Evolutionary conservation across 2,797 vertebrate genomes (phyloP).

Genomic region (Lagorchestes hirsutus): DNA sequence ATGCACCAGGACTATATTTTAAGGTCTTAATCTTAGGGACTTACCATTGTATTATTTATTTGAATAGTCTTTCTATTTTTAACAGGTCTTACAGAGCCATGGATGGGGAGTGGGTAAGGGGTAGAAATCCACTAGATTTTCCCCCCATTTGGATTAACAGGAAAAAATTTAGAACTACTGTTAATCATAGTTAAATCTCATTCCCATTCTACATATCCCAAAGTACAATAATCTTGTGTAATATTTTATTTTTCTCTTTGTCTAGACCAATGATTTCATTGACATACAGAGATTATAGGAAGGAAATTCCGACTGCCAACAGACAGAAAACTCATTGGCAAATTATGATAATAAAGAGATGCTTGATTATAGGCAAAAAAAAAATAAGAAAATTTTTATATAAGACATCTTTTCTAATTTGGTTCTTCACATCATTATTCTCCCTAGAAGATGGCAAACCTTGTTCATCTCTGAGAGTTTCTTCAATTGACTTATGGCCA

Average conservation of each 20-base stretch:
- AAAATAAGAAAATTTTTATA: constrained; percentile 32
- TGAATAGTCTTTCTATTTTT: not conserved
- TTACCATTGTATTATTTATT: not conserved
- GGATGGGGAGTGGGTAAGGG: not conserved
- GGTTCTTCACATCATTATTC: constrained; percentile 47
- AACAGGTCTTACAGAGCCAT: not conserved
- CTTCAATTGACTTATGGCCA: constrained; percentile 65
- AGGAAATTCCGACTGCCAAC: not conserved
- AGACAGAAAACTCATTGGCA: not conserved
- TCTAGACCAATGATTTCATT: not conserved
- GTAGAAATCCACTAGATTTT: not conserved
- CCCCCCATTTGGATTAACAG: not conserved
- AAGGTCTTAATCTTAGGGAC: not conserved
- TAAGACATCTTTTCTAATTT: constrained; percentile 46
- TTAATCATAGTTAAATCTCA: constrained; percentile 39
- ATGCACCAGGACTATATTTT: not conserved
- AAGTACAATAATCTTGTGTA: constrained; percentile 28
- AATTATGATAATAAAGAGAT: not conserved
- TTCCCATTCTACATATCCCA: constrained; percentile 65
- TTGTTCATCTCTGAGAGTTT: constrained; percentile 56
- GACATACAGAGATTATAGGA: not conserved
- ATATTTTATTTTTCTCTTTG: constrained; percentile 13
- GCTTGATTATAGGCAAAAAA: constrained; percentile 58
- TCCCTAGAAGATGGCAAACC: constrained; percentile 59
- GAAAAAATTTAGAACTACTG: not conserved